Percentiles rank a stretch among this genome's conserved stretches.
phyloP scores from a whole-genome alignment of 2,888 invertebrate species.

The Sphinx pinastri region DNA sequence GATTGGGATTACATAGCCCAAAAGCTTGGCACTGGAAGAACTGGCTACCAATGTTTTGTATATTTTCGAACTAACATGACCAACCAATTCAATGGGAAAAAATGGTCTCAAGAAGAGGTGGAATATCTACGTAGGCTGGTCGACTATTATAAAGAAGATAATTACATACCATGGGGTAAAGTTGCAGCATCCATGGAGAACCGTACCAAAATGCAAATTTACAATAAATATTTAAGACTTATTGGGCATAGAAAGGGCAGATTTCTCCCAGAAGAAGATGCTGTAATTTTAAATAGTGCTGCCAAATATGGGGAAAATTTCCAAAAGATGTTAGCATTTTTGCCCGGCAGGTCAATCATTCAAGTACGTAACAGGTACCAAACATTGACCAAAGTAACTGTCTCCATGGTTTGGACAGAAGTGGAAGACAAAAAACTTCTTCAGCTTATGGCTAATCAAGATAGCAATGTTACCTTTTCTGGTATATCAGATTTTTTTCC shows the following conservation, averaged over 20 bases:
- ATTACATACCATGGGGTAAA: conserved; percentile 89
- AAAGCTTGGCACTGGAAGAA: conserved; percentile 82
- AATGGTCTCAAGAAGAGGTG: conserved; percentile 89
- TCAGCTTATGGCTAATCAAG: conserved; percentile 79
- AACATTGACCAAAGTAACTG: conserved; percentile 69
- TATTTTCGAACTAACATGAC: conserved; percentile 84
- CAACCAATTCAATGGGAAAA: conserved; percentile 56
- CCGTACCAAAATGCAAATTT: conserved; percentile 86
- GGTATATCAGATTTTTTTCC: conserved; percentile 79
- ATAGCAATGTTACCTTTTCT: conserved; percentile 58
- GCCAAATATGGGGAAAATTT: conserved; percentile 86
- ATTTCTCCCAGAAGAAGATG: conserved; percentile 87
- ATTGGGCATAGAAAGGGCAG: conserved; percentile 81
- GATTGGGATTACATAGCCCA: conserved; percentile 88
- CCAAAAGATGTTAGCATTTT: conserved; percentile 80
- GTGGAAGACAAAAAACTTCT: conserved; percentile 86
- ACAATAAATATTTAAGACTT: conserved; percentile 80
- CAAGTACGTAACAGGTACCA: conserved; percentile 86
- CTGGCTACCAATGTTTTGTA: conserved; percentile 88
- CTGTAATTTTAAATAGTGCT: conserved; percentile 85
- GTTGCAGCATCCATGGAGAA: conserved; percentile 86
- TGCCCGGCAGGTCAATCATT: conserved; percentile 85
- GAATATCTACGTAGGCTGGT: conserved; percentile 85
- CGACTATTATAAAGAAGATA: conserved; percentile 85
- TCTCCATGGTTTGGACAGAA: conserved; percentile 83